Evolutionary conservation across 2,113 vertebrate species (phyloP).

Genomic region (Amblyopsis rosae): DNA sequence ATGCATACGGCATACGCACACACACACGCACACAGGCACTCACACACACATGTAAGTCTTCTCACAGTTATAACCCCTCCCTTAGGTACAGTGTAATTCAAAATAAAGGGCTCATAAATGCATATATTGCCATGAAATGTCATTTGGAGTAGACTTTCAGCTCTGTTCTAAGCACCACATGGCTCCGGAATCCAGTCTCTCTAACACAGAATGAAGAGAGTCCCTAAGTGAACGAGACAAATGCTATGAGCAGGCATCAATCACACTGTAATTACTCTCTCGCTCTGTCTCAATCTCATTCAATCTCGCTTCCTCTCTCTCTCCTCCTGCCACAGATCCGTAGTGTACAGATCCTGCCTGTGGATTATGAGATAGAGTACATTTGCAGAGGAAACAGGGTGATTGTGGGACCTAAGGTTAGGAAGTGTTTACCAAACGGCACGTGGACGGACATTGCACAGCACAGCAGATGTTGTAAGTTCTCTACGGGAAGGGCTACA

Average conservation of each 20-base stretch:
- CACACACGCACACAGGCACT: neutral
- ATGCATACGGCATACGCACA: neutral
- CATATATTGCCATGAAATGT: slow-evolving; percentile 5
- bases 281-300: neutral
- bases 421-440: slow-evolving; percentile 89
- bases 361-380: slow-evolving; percentile 96
- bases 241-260: slow-evolving; percentile 24
- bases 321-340: slow-evolving; percentile 69
- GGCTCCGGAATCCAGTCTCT: neutral
- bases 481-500: neutral
- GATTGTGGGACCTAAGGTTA: slow-evolving; percentile 91
- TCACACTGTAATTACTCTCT: slow-evolving; percentile 32
- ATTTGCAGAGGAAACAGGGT: slow-evolving; percentile 89
- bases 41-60: neutral
- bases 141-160: neutral
- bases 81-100: slow-evolving; percentile 20
- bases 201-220: slow-evolving; percentile 14
- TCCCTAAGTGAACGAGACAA: slow-evolving; percentile 17
- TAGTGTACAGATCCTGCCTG: slow-evolving; percentile 85
- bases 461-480: slow-evolving; percentile 89
- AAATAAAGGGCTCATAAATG: slow-evolving; percentile 24
- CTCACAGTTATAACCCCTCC: neutral
- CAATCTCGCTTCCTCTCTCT: neutral
- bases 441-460: slow-evolving; percentile 89
- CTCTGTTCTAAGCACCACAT: slow-evolving; percentile 31